Evolutionary conservation across 2,113 vertebrate genomes (phyloP).

Genomic region (Catharus minimus): DNA sequence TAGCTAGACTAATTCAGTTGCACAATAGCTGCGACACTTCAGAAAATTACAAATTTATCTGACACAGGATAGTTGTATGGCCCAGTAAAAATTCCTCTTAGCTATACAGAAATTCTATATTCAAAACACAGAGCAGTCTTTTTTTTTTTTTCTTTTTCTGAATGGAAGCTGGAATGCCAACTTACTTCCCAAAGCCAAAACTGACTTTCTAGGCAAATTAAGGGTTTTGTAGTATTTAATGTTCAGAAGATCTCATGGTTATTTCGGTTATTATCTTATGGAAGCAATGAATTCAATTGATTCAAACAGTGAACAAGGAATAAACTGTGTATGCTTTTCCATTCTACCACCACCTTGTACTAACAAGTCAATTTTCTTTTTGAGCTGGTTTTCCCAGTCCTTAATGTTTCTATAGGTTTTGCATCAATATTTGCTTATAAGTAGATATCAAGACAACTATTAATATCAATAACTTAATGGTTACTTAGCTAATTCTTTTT

Average conservation of each 20-base stretch:
- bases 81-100: background rate
- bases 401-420: background rate
- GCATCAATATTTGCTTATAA: rapidly evolving
- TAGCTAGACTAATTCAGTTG: background rate
- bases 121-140: background rate
- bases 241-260: background rate
- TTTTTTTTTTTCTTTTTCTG: background rate
- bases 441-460: background rate
- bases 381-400: rapidly evolving
- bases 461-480: background rate
- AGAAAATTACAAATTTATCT: background rate
- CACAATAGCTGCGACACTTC: background rate
- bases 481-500: background rate
- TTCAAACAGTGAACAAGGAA: background rate
- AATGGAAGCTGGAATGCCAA: background rate
- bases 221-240: background rate
- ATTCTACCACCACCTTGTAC: background rate
- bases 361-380: background rate
- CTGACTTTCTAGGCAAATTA: background rate
- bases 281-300: background rate
- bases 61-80: background rate
- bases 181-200: background rate
- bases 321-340: background rate
- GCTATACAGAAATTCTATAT: background rate
- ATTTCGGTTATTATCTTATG: background rate